Percentiles rank a stretch among this genome's conserved stretches.
Evolutionary conservation across 2,888 invertebrate species (phyloP).

Genomic region (Osedax frankpressi): DNA sequence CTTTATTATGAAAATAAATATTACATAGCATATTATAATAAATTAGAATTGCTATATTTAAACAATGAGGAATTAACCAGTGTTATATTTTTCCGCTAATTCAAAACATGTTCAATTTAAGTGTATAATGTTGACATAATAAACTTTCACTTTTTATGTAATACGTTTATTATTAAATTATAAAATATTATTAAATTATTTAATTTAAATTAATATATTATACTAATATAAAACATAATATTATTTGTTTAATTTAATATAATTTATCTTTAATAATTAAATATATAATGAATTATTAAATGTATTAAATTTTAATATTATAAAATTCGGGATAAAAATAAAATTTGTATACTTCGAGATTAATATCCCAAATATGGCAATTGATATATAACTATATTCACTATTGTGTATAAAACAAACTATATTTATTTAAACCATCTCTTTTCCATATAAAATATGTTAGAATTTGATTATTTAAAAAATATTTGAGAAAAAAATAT

Average conservation of each 20-base stretch:
- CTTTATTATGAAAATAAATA: no score
- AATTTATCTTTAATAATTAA: background rate
- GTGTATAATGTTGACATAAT: background rate
- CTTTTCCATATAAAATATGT: background rate
- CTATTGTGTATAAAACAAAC: background rate
- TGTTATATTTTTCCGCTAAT: no score
- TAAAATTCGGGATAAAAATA: background rate
- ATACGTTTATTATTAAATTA: background rate
- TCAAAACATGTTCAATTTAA: no score
- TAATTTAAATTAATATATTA: background rate
- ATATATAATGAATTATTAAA: background rate
- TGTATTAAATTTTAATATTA: background rate
- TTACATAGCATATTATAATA: no score
- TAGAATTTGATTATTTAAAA: background rate
- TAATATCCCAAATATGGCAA: no score
- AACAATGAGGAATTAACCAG: no score
- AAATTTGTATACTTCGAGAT: background rate
- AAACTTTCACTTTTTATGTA: background rate
- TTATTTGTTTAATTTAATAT: no score
- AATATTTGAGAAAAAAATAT: background rate
- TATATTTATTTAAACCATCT: background rate
- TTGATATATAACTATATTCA: no score
- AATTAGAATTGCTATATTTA: no score
- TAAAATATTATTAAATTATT: background rate
- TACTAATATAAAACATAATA: background rate